These are phyloP conservation scores for Lithobates pipiens DNA, from an alignment of 2,797 vertebrate genomes.

Conservation along the genomic window DNA sequence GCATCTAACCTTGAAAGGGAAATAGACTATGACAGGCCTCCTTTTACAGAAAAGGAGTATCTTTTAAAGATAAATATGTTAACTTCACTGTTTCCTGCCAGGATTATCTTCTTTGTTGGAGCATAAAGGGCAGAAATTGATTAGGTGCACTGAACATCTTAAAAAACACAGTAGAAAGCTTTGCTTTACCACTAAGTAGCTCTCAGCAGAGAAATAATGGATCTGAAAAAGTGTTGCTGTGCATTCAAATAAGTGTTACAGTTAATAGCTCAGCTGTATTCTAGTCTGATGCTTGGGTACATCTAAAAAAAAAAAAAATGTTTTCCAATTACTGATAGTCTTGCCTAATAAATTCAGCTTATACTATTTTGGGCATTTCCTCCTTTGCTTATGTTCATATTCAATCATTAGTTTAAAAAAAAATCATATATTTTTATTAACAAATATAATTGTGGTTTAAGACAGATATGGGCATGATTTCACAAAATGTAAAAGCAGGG, in stretches of 20 bases:
- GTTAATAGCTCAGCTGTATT: constrained; percentile 36
- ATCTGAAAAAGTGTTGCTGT: constrained; percentile 31
- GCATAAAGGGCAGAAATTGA: constrained; percentile 28
- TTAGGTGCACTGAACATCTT: constrained; percentile 27
- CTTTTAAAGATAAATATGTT: constrained; percentile 11
- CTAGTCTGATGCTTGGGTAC: constrained; percentile 10
- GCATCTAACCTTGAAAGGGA: constrained; percentile 6
- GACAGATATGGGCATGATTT: not conserved
- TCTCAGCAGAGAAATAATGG: constrained; percentile 55
- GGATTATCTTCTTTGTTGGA: constrained; percentile 10
- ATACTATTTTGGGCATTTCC: not conserved
- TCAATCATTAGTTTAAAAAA: not conserved
- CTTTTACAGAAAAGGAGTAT: not conserved
- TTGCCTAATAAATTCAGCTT: not conserved
- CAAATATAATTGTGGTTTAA: not conserved
- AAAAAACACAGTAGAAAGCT: constrained; percentile 22
- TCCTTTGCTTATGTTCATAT: not conserved
- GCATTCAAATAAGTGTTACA: constrained; percentile 26
- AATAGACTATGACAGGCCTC: constrained; percentile 28
- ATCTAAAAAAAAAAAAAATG: not conserved
- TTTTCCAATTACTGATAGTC: constrained; percentile 13
- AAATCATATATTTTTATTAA: not conserved
- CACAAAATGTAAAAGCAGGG: not conserved
- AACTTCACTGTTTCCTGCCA: constrained; percentile 12
- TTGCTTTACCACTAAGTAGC: constrained; percentile 31